Conservation (phyloP, 2,113 vertebrate genomes). For the Etheostoma cragini region DNA sequence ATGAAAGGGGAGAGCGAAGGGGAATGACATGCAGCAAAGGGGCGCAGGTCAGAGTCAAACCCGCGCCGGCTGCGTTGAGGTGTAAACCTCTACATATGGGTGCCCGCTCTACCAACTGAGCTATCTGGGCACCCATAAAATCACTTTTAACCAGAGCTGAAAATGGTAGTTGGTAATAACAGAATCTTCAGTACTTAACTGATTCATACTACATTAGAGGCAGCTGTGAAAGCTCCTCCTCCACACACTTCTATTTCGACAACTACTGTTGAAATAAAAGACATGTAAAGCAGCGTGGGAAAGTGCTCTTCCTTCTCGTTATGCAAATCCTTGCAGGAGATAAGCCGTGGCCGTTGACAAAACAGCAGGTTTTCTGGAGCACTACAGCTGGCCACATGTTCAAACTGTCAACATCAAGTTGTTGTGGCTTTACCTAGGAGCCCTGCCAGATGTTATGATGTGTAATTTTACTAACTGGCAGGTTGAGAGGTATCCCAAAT, state of each 20-base stretch:
- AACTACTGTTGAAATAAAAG: slow-evolving; percentile 47
- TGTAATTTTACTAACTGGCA: slow-evolving; percentile 47
- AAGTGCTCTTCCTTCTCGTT: slow-evolving; percentile 65
- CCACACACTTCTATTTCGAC: slow-evolving; percentile 33
- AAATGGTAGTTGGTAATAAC: background rate
- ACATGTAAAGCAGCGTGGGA: slow-evolving; percentile 75
- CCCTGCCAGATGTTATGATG: slow-evolving; percentile 17
- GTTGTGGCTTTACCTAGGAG: slow-evolving; percentile 64
- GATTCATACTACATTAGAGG: slow-evolving; percentile 12
- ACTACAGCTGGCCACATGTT: slow-evolving; percentile 72
- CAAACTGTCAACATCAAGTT: slow-evolving; percentile 78
- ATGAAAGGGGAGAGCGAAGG: no score
- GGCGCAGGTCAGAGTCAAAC: no score
- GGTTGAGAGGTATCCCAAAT: background rate
- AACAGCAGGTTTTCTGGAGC: slow-evolving; percentile 57
- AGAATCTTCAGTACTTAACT: background rate
- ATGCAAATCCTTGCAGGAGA: slow-evolving; percentile 79
- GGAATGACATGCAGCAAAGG: no score
- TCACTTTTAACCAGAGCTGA: slow-evolving; percentile 14
- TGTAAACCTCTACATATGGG: no score
- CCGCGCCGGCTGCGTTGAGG: no score
- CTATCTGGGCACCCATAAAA: slow-evolving; percentile 24
- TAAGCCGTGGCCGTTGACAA: slow-evolving; percentile 77
- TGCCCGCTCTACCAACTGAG: no score
- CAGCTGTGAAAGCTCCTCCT: slow-evolving; percentile 22